Percentiles rank a stretch among this genome's conserved stretches.
Evolutionary conservation across 2,113 vertebrate species (phyloP).

Genomic region (Dicentrarchus labrax): DNA sequence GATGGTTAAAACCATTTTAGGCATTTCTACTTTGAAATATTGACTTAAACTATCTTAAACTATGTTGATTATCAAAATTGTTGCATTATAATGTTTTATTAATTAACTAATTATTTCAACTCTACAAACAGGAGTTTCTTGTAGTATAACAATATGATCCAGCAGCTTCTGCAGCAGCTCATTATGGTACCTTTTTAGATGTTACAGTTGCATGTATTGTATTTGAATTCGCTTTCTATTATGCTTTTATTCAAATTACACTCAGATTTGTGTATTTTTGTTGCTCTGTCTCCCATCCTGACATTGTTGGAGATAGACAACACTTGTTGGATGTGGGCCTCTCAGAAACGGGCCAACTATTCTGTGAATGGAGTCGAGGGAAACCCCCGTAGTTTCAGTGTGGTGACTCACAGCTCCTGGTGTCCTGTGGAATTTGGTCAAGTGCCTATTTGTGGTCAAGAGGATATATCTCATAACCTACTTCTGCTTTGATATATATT

Average conservation of each 20-base stretch:
- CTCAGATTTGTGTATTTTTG: constrained; percentile 14
- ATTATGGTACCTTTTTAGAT: not conserved
- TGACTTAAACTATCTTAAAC: not conserved
- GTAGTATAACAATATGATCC: no score
- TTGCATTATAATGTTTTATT: not conserved
- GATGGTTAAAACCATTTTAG: no score
- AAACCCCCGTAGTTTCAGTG: constrained; percentile 78
- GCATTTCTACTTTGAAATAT: no score
- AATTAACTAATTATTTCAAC: not conserved
- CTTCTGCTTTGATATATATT: constrained; percentile 74
- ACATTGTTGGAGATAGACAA: constrained; percentile 43
- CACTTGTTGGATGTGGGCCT: constrained; percentile 60
- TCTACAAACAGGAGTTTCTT: not conserved
- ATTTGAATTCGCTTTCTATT: constrained; percentile 11
- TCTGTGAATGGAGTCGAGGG: constrained; percentile 74
- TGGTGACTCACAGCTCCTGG: constrained; percentile 78
- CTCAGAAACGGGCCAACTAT: constrained; percentile 61
- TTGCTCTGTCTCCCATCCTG: constrained; percentile 33
- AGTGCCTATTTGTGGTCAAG: constrained; percentile 64
- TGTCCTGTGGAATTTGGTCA: constrained; percentile 82
- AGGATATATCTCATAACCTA: constrained; percentile 63
- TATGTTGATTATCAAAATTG: not conserved
- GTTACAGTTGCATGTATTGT: not conserved
- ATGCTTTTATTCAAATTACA: not conserved
- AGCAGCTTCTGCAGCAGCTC: no score